These are phyloP conservation scores for Tricholauxania praeusta DNA, from an alignment of 2,888 invertebrate genomes.

Conservation along the genomic window DNA sequence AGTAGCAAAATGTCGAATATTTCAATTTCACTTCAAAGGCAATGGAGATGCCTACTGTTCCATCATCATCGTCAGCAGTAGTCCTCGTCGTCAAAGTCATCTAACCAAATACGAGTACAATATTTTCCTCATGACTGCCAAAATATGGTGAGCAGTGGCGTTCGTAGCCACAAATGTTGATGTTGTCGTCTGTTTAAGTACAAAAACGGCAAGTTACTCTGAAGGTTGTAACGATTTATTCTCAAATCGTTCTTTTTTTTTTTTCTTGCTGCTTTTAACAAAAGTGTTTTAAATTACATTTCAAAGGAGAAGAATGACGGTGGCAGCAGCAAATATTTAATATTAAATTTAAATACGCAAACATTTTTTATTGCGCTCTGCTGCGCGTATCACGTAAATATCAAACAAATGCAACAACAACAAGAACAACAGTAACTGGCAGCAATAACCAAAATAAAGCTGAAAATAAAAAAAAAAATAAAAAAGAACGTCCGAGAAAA, in stretches of 20 bases:
- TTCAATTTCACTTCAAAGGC: slow-evolving; percentile 28
- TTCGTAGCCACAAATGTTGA: too few relatives aligned
- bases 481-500: slow-evolving; percentile 9
- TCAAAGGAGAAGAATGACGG: neutral
- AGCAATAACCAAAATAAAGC: slow-evolving; percentile 27
- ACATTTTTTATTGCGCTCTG: slow-evolving; percentile 26
- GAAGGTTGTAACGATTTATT: too few relatives aligned
- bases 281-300: slow-evolving; percentile 4
- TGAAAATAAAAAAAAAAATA: slow-evolving; percentile 17
- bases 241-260: too few relatives aligned
- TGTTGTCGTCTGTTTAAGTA: too few relatives aligned
- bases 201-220: too few relatives aligned
- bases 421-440: slow-evolving; percentile 8
- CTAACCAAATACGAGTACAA: neutral
- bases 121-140: neutral
- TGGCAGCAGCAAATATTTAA: slow-evolving; percentile 18
- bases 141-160: neutral
- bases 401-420: neutral
- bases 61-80: too few relatives aligned
- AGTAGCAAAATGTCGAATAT: neutral
- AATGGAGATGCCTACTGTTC: neutral
- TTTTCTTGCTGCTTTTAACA: neutral
- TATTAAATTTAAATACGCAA: slow-evolving; percentile 19
- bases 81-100: too few relatives aligned
- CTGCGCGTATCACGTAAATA: neutral